Conservation (phyloP, 2,113 vertebrate species). For the Gymnobelideus leadbeateri region DNA sequence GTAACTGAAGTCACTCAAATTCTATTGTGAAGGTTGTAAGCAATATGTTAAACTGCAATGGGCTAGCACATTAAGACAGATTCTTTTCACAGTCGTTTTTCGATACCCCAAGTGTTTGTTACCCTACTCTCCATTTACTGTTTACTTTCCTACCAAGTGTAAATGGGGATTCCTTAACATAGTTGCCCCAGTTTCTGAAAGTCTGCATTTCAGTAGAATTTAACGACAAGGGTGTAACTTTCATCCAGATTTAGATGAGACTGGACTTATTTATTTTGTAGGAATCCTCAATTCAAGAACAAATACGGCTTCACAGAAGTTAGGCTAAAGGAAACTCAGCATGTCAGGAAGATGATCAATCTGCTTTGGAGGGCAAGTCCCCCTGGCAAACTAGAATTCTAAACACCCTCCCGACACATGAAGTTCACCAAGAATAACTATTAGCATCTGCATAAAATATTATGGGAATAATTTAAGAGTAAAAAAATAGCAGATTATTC, state of each 20-base stretch:
- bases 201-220: conserved; percentile 71
- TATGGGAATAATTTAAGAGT: neutral
- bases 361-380: conserved; percentile 27
- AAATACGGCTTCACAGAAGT: conserved; percentile 48
- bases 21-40: conserved; percentile 91
- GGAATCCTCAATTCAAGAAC: conserved; percentile 61
- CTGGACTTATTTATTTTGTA: conserved; percentile 47
- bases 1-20: conserved; percentile 90
- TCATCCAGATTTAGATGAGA: conserved; percentile 60
- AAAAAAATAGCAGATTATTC: neutral
- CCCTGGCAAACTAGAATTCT: conserved; percentile 4
- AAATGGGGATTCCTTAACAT: conserved; percentile 87
- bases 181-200: conserved; percentile 83
- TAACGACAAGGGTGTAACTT: conserved; percentile 74
- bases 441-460: neutral
- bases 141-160: conserved; percentile 86
- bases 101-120: conserved; percentile 90
- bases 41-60: conserved; percentile 92
- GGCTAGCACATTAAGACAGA: conserved; percentile 89
- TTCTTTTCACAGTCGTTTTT: conserved; percentile 88
- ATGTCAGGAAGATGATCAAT: conserved; percentile 23
- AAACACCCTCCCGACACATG: neutral
- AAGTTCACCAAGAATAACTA: neutral
- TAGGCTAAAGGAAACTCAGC: conserved; percentile 15
- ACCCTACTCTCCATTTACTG: conserved; percentile 89